Percentiles rank a stretch among this genome's conserved stretches.
Conservation (phyloP, 1,140 invertebrate species). For the Drosophila bifasciata region DNA sequence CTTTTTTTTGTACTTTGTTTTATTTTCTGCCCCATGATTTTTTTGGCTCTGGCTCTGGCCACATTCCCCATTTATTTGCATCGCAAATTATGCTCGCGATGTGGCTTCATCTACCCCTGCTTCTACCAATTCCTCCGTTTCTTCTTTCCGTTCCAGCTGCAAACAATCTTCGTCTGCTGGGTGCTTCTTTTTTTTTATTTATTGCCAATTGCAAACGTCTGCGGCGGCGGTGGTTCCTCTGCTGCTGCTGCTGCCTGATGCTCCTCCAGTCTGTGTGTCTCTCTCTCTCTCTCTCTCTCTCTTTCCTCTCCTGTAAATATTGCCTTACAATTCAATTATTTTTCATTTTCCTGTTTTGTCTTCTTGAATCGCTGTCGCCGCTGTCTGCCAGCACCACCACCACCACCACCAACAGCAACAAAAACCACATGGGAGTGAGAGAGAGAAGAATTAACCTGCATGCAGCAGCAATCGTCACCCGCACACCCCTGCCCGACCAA, state of each 20-base stretch:
- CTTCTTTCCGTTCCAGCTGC: conserved; percentile 44
- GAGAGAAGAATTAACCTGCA: conserved; percentile 68
- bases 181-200: conserved; percentile 57
- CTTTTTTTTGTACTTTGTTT: conserved; percentile 21
- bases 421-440: conserved; percentile 28
- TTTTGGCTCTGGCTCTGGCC: conserved; percentile 45
- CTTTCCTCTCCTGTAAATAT: conserved; percentile 43
- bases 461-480: conserved; percentile 56
- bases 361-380: conserved; percentile 61
- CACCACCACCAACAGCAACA: conserved; percentile 35
- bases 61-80: conserved; percentile 69
- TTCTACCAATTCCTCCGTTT: conserved; percentile 7
- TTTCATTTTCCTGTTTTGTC: conserved; percentile 77
- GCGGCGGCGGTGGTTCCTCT: conserved; percentile 48
- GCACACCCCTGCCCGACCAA: conserved; percentile 27
- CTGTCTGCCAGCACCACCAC: conserved; percentile 51
- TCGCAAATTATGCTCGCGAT: conserved; percentile 64
- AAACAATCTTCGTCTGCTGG: conserved; percentile 45
- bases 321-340: conserved; percentile 80
- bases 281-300: conserved; percentile 14
- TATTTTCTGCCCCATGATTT: conserved; percentile 60
- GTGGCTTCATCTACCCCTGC: no score
- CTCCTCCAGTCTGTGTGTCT: conserved; percentile 16
- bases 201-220: conserved; percentile 74
- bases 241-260: conserved; percentile 2